phyloP scores from a whole-genome alignment of 1,140 invertebrate species.

The Pectinophora gossypiella region DNA sequence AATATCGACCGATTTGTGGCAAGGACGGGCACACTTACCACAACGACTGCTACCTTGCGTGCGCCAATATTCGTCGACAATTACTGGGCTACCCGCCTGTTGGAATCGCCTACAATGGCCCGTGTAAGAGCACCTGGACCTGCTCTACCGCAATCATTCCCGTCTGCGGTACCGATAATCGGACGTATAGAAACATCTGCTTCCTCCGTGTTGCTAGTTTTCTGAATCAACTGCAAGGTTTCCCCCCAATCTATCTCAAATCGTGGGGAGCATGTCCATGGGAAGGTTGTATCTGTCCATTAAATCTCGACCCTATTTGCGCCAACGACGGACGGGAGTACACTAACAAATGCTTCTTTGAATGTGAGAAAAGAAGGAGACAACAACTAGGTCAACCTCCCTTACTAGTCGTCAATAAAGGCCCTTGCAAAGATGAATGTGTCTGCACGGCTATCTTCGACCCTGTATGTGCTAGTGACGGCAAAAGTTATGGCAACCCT shows the following conservation, averaged over 20 bases:
- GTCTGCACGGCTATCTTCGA: neutral
- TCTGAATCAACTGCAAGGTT: neutral
- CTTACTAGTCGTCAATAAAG: neutral
- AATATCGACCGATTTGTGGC: conserved; percentile 33
- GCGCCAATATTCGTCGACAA: neutral
- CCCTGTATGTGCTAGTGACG: conserved; percentile 6
- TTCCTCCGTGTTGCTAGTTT: neutral
- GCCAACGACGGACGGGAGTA: conserved; percentile 23
- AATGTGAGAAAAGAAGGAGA: conserved; percentile 20
- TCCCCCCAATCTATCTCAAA: neutral
- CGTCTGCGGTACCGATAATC: neutral
- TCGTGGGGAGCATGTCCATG: neutral
- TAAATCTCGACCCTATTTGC: conserved; percentile 24
- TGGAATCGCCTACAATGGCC: conserved; percentile 5
- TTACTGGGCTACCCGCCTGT: neutral
- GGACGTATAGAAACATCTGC: neutral
- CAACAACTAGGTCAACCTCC: neutral
- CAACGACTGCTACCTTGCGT: conserved; percentile 16
- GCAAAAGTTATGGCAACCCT: conserved; percentile 4
- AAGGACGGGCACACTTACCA: conserved; percentile 27
- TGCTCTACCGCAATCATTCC: neutral
- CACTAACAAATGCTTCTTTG: conserved; percentile 18
- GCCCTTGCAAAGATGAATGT: neutral
- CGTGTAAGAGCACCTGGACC: neutral
- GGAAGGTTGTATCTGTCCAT: conserved; percentile 2